phyloP scores from a whole-genome alignment of 2,797 vertebrate species.

The Neopelma chrysocephalum region DNA sequence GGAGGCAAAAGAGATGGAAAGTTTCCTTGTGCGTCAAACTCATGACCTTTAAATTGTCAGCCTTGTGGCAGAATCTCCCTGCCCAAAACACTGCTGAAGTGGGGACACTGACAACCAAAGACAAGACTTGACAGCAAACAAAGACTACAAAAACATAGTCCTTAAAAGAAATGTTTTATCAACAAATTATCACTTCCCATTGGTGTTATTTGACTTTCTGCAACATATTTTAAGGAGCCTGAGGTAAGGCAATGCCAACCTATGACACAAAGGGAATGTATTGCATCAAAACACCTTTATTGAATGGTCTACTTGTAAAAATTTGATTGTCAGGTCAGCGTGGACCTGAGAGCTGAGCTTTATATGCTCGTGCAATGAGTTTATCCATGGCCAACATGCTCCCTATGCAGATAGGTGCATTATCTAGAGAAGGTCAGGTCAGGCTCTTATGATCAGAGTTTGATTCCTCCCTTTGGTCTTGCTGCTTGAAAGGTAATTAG shows the following conservation, averaged over 20 bases:
- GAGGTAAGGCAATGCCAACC: not conserved
- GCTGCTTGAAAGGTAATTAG: not conserved
- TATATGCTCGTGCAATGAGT: accelerated
- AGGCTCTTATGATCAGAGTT: not conserved
- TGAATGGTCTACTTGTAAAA: not conserved
- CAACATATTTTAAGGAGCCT: not conserved
- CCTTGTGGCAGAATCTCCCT: not conserved
- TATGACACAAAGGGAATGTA: not conserved
- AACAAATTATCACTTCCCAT: not conserved
- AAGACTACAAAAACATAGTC: not conserved
- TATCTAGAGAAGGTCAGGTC: not conserved
- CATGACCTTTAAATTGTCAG: not conserved
- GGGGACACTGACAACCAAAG: not conserved
- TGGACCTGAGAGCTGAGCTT: not conserved
- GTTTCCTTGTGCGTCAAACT: not conserved
- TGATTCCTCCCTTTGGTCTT: not conserved
- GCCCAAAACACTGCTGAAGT: not conserved
- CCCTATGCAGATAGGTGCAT: not conserved
- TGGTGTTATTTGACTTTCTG: not conserved
- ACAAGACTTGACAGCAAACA: not conserved
- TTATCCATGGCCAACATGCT: not conserved
- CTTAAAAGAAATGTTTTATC: not conserved
- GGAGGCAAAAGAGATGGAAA: not conserved
- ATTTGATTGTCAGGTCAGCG: not conserved
- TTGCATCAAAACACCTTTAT: not conserved